phyloP scores from a whole-genome alignment of 1,140 invertebrate species.

The Oedothorax gibbosus region DNA sequence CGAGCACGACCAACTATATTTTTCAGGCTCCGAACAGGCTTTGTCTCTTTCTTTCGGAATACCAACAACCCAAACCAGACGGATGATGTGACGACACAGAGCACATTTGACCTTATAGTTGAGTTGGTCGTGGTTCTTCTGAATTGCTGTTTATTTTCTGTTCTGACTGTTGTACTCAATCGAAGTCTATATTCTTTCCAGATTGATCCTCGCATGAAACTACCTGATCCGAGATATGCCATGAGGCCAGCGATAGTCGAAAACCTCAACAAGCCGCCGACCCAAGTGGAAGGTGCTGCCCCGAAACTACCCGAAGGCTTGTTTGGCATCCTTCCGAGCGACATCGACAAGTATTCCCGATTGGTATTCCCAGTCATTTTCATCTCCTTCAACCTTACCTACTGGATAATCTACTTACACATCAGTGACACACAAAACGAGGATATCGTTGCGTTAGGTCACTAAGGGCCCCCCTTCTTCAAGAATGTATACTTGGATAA shows the following conservation, averaged over 20 bases:
- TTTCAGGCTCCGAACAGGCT: too few species aligned
- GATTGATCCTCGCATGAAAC: constrained; percentile 43
- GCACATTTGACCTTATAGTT: too few species aligned
- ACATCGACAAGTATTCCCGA: constrained; percentile 95
- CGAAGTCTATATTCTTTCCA: not conserved
- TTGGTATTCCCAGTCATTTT: constrained; percentile 96
- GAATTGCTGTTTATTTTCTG: too few species aligned
- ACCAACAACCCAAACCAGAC: too few species aligned
- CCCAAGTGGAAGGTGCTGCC: constrained; percentile 51
- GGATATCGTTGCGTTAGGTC: constrained; percentile 57
- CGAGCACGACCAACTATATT: too few species aligned
- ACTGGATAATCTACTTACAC: constrained; percentile 96
- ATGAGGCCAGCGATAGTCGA: constrained; percentile 40
- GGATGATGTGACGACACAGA: too few species aligned
- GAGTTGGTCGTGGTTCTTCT: not conserved
- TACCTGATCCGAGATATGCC: constrained; percentile 45
- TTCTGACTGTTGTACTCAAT: too few species aligned
- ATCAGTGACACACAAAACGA: constrained; percentile 82
- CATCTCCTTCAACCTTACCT: constrained; percentile 96
- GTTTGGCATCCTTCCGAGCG: constrained; percentile 88
- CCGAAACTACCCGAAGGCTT: constrained; percentile 82
- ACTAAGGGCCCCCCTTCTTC: constrained; percentile 26
- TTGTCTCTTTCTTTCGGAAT: too few species aligned
- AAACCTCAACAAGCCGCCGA: constrained; percentile 29
- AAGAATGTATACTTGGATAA: not conserved